Conservation (phyloP, 1,140 invertebrate genomes). For the Chymomyza costata region DNA sequence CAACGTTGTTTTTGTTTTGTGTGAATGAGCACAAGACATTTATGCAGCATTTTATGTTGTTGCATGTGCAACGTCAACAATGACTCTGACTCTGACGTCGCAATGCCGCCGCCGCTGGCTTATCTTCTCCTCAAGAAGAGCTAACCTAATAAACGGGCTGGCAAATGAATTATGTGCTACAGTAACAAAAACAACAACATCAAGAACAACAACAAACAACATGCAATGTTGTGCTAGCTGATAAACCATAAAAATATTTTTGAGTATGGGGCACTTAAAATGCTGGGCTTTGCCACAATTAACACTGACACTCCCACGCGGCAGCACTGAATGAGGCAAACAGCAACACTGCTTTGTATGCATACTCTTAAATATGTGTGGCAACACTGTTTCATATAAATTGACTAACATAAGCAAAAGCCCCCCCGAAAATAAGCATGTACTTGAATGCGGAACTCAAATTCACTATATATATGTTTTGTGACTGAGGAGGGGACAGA, state of each 20-base stretch:
- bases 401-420: conserved; percentile 34
- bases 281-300: conserved; percentile 62
- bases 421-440: conserved; percentile 30
- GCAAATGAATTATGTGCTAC: too few species aligned
- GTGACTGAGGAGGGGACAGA: too few species aligned
- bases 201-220: conserved; percentile 18
- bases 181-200: conserved; percentile 20
- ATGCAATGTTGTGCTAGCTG: conserved; percentile 21
- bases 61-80: too few species aligned
- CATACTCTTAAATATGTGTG: too few species aligned
- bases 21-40: conserved; percentile 26
- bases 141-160: too few species aligned
- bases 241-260: conserved; percentile 37
- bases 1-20: conserved; percentile 11
- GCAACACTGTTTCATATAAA: conserved; percentile 42
- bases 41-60: too few species aligned
- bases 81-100: too few species aligned
- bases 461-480: not conserved
- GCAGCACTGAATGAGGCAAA: conserved; percentile 9
- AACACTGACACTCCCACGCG: conserved; percentile 66
- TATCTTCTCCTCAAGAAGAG: too few species aligned
- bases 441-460: conserved; percentile 32
- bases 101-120: too few species aligned
- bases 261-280: conserved; percentile 31
- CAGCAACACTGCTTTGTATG: not conserved